Percentiles rank a stretch among this genome's conserved stretches.
Conservation (phyloP, 2,113 vertebrate genomes). For the Hirundichthys speculiger region DNA sequence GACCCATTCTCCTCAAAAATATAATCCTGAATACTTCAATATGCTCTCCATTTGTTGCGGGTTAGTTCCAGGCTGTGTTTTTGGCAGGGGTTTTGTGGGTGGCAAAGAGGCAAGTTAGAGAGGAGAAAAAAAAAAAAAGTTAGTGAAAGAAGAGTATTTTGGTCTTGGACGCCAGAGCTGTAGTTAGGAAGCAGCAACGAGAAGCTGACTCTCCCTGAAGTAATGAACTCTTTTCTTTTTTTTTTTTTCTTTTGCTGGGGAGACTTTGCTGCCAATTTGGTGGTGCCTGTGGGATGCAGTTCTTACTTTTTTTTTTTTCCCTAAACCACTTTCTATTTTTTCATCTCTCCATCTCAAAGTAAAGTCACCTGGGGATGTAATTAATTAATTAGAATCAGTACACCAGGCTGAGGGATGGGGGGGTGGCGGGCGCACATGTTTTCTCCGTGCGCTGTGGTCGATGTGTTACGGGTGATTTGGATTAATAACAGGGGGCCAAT, state of each 20-base stretch:
- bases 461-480: constrained; percentile 82
- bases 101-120: constrained; percentile 45
- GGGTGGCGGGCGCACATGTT: constrained; percentile 71
- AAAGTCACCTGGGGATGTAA: constrained; percentile 82
- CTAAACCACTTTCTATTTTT: constrained; percentile 61
- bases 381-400: constrained; percentile 84
- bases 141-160: constrained; percentile 41
- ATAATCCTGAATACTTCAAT: constrained; percentile 63
- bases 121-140: constrained; percentile 20
- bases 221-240: constrained; percentile 55
- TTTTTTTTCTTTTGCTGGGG: constrained; percentile 31
- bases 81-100: constrained; percentile 55
- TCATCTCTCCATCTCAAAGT: constrained; percentile 71
- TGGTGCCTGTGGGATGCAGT: constrained; percentile 67
- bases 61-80: constrained; percentile 56
- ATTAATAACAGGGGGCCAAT: constrained; percentile 82
- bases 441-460: constrained; percentile 72
- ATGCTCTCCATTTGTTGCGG: constrained; percentile 70
- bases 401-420: constrained; percentile 32
- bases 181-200: constrained; percentile 65
- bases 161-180: constrained; percentile 61
- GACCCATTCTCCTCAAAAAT: constrained; percentile 44
- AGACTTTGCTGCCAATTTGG: constrained; percentile 74
- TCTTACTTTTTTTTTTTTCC: constrained; percentile 8
- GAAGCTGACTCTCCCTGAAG: constrained; percentile 60